These are phyloP conservation scores for Macquaria ambigua DNA, from an alignment of 2,113 vertebrate species.

Conservation along the genomic window DNA sequence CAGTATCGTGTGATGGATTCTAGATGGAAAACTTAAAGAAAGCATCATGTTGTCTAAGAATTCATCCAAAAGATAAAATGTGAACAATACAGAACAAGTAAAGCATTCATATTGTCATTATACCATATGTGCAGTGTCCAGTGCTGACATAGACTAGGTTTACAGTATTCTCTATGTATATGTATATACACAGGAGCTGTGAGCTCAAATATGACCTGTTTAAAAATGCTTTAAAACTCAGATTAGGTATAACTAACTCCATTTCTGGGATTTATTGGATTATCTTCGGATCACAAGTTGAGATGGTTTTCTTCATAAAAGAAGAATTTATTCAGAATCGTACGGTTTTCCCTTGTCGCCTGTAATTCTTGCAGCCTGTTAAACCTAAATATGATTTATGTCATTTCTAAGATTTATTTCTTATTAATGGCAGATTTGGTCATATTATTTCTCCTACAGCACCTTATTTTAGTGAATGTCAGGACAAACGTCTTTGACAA, in stretches of 20 bases:
- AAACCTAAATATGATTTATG: neutral
- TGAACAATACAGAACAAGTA: slow-evolving; percentile 30
- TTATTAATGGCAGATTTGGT: neutral
- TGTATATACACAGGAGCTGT: slow-evolving; percentile 41
- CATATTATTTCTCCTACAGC: neutral
- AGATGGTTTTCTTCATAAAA: slow-evolving; percentile 20
- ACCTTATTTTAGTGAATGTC: neutral
- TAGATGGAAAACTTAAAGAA: slow-evolving; percentile 21
- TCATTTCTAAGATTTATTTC: neutral
- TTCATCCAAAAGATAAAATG: slow-evolving; percentile 36
- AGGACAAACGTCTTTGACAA: neutral
- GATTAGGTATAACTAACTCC: neutral
- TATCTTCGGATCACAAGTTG: neutral
- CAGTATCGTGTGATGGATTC: slow-evolving; percentile 41
- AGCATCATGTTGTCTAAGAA: slow-evolving; percentile 16
- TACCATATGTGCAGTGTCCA: slow-evolving; percentile 53
- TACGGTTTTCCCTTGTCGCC: neutral
- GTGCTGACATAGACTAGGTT: slow-evolving; percentile 65
- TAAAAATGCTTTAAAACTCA: slow-evolving; percentile 20
- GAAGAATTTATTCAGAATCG: neutral
- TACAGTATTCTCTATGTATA: slow-evolving; percentile 32
- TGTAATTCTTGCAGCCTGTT: neutral
- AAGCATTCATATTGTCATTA: slow-evolving; percentile 43
- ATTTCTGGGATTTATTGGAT: neutral
- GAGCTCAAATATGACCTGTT: slow-evolving; percentile 25